These are phyloP conservation scores for Brachyhypopomus occidentalis DNA, from an alignment of 2,113 vertebrate genomes.

Conservation along the genomic window DNA sequence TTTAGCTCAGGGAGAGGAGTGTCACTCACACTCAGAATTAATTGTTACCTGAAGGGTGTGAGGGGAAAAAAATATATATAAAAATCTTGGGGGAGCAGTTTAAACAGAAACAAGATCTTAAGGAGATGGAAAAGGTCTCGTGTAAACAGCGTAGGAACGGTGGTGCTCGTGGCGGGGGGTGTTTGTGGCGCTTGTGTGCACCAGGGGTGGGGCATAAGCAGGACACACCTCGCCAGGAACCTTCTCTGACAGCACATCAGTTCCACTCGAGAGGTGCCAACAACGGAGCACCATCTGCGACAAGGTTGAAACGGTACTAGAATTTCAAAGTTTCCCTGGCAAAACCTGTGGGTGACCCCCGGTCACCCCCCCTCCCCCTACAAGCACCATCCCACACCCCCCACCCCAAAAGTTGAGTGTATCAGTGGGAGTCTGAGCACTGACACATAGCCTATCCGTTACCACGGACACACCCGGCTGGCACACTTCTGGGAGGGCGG, in stretches of 20 bases:
- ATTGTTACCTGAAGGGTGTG: constrained; percentile 14
- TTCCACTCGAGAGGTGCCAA: constrained; percentile 64
- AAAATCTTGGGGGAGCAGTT: constrained; percentile 42
- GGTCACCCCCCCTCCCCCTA: too few species aligned
- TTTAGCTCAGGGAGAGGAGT: constrained; percentile 35
- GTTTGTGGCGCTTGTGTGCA: not conserved
- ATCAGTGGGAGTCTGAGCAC: constrained; percentile 45
- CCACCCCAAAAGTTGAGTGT: too few species aligned
- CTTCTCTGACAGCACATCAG: constrained; percentile 68
- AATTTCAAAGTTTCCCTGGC: constrained; percentile 12
- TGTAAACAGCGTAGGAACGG: not conserved
- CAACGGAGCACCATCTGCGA: constrained; percentile 59
- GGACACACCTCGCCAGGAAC: too few species aligned
- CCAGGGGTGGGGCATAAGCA: not conserved
- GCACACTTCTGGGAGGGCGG: constrained; percentile 51
- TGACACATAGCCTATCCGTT: constrained; percentile 58
- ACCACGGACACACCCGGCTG: constrained; percentile 39
- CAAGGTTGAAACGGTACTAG: constrained; percentile 56
- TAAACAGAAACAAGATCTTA: constrained; percentile 22
- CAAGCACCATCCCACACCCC: too few species aligned
- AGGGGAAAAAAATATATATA: constrained; percentile 24
- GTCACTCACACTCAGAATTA: constrained; percentile 41
- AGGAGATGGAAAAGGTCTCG: constrained; percentile 33
- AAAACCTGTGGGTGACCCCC: constrained; percentile 26
- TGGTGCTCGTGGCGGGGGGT: not conserved